Evolutionary conservation across 2,113 vertebrate genomes (phyloP), one percentile per base, ranked within the genome.

Genomic region (Ophiodon elongatus): DNA sequence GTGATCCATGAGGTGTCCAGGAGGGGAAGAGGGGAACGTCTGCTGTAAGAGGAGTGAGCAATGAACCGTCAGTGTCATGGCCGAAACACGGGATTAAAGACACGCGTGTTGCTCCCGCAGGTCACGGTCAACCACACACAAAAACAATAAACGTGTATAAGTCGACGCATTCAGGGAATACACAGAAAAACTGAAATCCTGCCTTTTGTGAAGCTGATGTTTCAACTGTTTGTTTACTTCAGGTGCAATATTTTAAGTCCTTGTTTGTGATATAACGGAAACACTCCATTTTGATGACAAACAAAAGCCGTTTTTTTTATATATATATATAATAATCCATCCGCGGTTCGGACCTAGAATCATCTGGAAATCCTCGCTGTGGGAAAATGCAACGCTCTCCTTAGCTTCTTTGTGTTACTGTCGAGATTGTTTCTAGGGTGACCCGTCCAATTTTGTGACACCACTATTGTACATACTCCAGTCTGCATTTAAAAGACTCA

Each of bases 1-100:
- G 69, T 63, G n/a, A 59, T 29, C 25, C 56, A 59, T 59, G 25
- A 14, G 56, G 54, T 47, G 37, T 21, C n/a, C 71, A 80, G 37
- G 29, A 35, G 15, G 45, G 41, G 13, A 60, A 0, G 56, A 85
- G 45, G n/a, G 52, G 54, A 74, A 39, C 47, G 63, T 45, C 25
- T 1, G 19, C 35, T 25, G 6, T 47, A 35, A 7, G 3, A 73
- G 29, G 43, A 73, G 56, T 35, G 43, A 79, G 59, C 29, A 37
- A 4, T 6, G 76, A 45, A 9, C 21, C 52, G 19, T 19, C n/a
- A 6, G 47, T 54, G 82, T 52, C 67, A 56, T 33, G 31, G 37
- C 19, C 14, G 3, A 33, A 41, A 11, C n/a, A 33, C 21, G 31
- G 62, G 15, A 56, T 67, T 19, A 63, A 70, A 83, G 25, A 62